Conservation (phyloP, 2,888 invertebrate species). For the Eudasyphora cyanicolor region DNA sequence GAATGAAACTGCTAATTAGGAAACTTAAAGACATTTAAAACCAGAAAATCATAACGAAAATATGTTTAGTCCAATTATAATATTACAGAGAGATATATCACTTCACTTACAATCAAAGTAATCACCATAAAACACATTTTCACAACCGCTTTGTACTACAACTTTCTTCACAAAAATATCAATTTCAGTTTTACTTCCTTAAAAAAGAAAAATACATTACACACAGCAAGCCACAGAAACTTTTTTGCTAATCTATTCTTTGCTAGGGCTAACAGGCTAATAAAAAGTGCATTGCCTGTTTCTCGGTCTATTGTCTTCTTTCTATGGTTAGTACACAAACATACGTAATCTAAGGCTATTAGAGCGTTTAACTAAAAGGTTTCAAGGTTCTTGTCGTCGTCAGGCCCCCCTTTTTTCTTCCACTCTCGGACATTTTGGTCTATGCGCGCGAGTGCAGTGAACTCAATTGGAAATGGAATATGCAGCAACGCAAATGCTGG, state of each 20-base stretch:
- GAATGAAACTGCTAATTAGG: too few relatives aligned
- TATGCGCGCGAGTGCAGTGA: constrained; percentile 60
- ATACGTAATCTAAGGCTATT: not conserved
- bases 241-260: not conserved
- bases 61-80: too few relatives aligned
- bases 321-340: not conserved
- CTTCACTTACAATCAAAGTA: constrained; percentile 41
- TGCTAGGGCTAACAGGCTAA: not conserved
- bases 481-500: too few relatives aligned
- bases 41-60: too few relatives aligned
- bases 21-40: too few relatives aligned
- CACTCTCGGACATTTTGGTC: too few relatives aligned
- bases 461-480: constrained; percentile 54
- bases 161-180: constrained; percentile 29
- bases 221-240: too few relatives aligned
- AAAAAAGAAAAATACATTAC: too few relatives aligned
- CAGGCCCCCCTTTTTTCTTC: constrained; percentile 4
- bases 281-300: not conserved
- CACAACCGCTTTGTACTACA: not conserved
- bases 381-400: constrained; percentile 67
- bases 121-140: constrained; percentile 68
- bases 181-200: constrained; percentile 46
- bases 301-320: not conserved
- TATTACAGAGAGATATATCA: too few relatives aligned
- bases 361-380: constrained; percentile 58